Conservation (phyloP, 2,797 vertebrate genomes). For the Prionace glauca region DNA sequence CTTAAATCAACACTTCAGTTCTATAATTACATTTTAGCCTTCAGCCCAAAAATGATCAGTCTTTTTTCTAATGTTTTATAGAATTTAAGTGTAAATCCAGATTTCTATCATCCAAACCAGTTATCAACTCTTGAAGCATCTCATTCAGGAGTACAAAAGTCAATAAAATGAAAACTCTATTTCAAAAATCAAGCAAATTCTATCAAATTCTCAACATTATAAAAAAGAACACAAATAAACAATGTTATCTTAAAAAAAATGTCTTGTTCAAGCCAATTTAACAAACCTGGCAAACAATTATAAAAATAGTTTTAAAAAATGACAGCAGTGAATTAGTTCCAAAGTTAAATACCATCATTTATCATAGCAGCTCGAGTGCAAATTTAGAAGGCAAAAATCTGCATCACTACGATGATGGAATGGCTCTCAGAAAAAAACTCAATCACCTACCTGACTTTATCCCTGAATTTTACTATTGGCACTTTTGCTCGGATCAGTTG, state of each 20-base stretch:
- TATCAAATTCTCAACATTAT: neutral
- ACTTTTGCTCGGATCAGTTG: slow-evolving; percentile 93
- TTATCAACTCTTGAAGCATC: neutral
- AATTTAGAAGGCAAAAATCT: slow-evolving; percentile 2
- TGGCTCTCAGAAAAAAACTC: neutral
- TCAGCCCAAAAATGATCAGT: neutral
- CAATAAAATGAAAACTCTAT: neutral
- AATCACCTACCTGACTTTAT: slow-evolving; percentile 78
- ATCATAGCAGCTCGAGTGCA: neutral
- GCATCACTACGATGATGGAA: neutral
- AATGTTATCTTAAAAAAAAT: neutral
- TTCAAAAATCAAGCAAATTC: neutral
- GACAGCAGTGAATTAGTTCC: neutral
- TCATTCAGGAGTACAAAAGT: neutral
- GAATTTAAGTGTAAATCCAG: neutral
- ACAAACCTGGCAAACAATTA: neutral
- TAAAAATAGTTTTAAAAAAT: neutral
- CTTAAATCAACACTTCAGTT: neutral
- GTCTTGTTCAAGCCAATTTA: neutral
- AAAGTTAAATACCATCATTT: neutral
- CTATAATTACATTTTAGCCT: neutral
- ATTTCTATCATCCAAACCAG: neutral
- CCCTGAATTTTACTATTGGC: slow-evolving; percentile 92
- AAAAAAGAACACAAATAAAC: neutral
- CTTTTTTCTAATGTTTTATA: neutral